These are phyloP conservation scores for Lepidocyrtinus sp. DNA, from an alignment of 2,888 invertebrate genomes.

Conservation along the genomic window DNA sequence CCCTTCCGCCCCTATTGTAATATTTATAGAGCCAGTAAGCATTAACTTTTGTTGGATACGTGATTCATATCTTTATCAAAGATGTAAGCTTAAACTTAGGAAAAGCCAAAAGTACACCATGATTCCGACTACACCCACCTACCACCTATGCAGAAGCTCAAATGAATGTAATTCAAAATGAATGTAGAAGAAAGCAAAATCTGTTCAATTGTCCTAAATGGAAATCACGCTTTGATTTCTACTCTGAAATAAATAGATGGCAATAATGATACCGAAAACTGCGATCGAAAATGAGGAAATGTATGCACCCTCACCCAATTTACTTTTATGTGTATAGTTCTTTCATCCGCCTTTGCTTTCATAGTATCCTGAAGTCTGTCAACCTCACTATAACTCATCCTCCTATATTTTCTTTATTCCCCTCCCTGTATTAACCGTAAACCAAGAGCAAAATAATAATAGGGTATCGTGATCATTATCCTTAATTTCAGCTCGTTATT, in stretches of 20 bases:
- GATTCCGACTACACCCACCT: too few species aligned
- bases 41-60: too few species aligned
- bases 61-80: too few species aligned
- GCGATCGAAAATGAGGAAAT: background rate
- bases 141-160: too few species aligned
- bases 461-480: slow-evolving; percentile 57
- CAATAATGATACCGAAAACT: background rate
- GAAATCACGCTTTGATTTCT: slow-evolving; percentile 6
- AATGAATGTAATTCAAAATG: too few species aligned
- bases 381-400: slow-evolving; percentile 35
- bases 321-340: background rate
- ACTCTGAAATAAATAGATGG: background rate
- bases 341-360: background rate
- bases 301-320: background rate
- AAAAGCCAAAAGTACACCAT: too few species aligned
- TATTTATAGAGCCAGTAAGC: too few species aligned
- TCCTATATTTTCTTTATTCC: slow-evolving; percentile 9
- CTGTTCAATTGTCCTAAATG: too few species aligned
- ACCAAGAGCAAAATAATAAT: slow-evolving; percentile 35
- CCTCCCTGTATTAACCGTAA: background rate
- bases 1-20: too few species aligned
- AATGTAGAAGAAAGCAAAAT: too few species aligned
- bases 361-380: background rate
- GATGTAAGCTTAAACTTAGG: too few species aligned
- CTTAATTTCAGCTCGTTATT: slow-evolving; percentile 62